Percentiles rank a stretch among this genome's conserved stretches.
phyloP scores from a whole-genome alignment of 2,113 vertebrate species.

The Takifugu flavidus region DNA sequence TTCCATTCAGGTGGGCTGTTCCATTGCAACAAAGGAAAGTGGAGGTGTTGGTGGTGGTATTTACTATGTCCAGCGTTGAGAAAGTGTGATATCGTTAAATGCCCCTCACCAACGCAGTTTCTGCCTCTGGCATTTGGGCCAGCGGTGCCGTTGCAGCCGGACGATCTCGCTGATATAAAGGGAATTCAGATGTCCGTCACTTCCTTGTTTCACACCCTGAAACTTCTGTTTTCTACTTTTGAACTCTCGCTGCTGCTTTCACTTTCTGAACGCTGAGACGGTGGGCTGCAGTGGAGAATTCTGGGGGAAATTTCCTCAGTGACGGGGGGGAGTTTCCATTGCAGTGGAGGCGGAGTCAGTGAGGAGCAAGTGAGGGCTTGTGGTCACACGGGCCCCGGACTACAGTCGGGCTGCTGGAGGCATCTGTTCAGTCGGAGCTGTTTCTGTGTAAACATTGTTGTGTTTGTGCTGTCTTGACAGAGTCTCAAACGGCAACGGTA shows the following conservation, averaged over 20 bases:
- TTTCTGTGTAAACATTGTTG: not conserved
- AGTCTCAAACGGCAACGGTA: slow-evolving; percentile 34
- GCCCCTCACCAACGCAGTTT: slow-evolving; percentile 20
- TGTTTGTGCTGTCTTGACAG: too few species aligned
- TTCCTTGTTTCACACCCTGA: not conserved
- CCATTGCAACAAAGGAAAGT: slow-evolving; percentile 35
- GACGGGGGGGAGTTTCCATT: slow-evolving; percentile 66
- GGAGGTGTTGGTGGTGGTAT: slow-evolving; percentile 23
- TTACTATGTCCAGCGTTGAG: not conserved
- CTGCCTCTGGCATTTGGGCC: not conserved
- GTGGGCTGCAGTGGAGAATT: slow-evolving; percentile 31
- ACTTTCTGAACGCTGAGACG: slow-evolving; percentile 36
- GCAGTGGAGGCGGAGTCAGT: slow-evolving; percentile 32
- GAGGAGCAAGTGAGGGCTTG: slow-evolving; percentile 15
- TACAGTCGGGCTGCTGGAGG: not conserved
- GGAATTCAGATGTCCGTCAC: not conserved
- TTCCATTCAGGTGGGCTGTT: slow-evolving; percentile 37
- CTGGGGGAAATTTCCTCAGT: slow-evolving; percentile 43
- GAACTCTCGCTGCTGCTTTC: slow-evolving; percentile 38
- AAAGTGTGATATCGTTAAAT: slow-evolving; percentile 49
- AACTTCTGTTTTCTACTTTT: slow-evolving; percentile 11
- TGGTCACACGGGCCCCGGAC: slow-evolving; percentile 5
- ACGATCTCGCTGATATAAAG: not conserved
- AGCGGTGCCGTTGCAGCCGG: not conserved
- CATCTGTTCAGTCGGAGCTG: not conserved